Evolutionary conservation across 92 coral and sea anemone species (phyloP).

Genomic region (Isaurus tuberculatus): DNA sequence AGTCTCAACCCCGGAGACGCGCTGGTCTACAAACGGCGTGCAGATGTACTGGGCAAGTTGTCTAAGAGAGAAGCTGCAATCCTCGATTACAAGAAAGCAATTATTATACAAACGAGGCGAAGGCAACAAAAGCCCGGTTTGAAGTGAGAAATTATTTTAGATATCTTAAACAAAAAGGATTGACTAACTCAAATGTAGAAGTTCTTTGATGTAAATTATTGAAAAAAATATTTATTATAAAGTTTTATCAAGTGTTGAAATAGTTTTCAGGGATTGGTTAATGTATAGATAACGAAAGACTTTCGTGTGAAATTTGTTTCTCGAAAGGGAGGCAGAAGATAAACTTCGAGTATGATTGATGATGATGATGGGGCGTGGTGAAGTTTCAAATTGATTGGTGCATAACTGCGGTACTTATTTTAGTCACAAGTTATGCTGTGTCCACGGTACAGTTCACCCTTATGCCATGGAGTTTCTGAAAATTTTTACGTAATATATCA

Average conservation of each 20-base stretch:
- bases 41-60: conserved; percentile 88
- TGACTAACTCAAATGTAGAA: neutral
- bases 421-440: no score
- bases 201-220: neutral
- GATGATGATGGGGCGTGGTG: no score
- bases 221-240: neutral
- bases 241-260: neutral
- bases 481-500: no score
- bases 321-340: no score
- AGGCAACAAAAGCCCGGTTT: conserved; percentile 18
- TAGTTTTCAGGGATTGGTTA: no score
- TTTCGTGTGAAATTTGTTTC: no score
- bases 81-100: conserved; percentile 93
- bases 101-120: conserved; percentile 86
- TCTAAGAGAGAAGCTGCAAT: conserved; percentile 90
- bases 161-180: neutral
- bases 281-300: no score
- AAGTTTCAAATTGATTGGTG: no score
- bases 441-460: no score
- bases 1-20: conserved; percentile 99
- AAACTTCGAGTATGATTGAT: no score
- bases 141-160: neutral
- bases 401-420: no score
- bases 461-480: no score
- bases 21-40: conserved; percentile 92